Percentiles rank a stretch among this genome's conserved stretches.
Evolutionary conservation across 2,797 vertebrate species (phyloP).

Genomic region (Diglossa cyanea): DNA sequence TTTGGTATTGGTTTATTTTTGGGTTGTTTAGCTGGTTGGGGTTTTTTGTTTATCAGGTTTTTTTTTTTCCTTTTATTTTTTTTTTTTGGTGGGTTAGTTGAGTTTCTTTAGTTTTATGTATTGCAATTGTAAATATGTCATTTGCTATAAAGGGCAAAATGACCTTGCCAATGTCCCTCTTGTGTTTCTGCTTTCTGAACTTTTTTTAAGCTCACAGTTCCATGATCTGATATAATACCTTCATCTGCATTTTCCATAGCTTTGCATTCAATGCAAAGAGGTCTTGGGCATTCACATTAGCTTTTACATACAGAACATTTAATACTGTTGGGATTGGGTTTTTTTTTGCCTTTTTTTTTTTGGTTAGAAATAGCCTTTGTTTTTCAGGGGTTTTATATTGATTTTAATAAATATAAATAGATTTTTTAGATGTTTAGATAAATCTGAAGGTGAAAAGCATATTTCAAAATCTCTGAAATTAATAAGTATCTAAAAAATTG

Average conservation of each 20-base stretch:
- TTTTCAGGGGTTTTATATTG: not conserved
- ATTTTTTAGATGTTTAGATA: not conserved
- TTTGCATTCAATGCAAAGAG: not conserved
- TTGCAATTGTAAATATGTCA: not conserved
- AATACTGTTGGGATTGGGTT: rapidly evolving
- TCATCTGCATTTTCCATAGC: not conserved
- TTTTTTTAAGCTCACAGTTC: not conserved
- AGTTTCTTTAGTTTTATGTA: not conserved
- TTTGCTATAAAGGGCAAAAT: not conserved
- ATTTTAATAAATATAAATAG: not conserved
- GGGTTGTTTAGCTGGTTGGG: not conserved
- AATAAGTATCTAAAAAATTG: not conserved
- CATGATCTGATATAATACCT: not conserved
- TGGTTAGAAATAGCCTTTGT: not conserved
- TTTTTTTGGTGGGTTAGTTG: rapidly evolving
- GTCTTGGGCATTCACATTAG: not conserved
- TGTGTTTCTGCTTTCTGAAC: not conserved
- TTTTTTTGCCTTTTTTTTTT: no score
- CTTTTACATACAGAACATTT: not conserved
- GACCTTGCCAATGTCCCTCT: not conserved
- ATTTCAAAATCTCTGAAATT: not conserved
- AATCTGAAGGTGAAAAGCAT: not conserved
- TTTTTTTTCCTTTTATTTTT: rapidly evolving
- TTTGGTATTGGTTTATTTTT: not conserved
- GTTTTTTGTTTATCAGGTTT: not conserved